These are phyloP conservation scores for Drosophila cardini DNA, from an alignment of 1,140 invertebrate species.

Conservation along the genomic window DNA sequence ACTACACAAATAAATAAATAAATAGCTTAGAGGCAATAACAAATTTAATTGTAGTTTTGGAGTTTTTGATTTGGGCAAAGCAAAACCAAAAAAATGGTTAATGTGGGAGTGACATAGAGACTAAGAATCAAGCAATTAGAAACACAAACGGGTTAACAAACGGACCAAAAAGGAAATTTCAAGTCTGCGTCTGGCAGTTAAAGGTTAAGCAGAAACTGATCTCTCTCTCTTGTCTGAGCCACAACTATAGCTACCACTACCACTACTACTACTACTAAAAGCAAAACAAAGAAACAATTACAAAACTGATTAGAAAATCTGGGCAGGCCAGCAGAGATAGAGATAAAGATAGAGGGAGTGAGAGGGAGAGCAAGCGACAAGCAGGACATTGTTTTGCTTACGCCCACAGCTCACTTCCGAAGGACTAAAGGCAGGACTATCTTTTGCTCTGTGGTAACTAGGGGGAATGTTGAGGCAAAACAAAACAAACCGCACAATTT, in stretches of 20 bases:
- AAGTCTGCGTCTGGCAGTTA: constrained; percentile 65
- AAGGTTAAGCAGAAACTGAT: constrained; percentile 64
- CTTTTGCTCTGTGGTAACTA: constrained; percentile 5
- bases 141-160: constrained; percentile 31
- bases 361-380: constrained; percentile 50
- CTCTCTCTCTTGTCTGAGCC: constrained; percentile 19
- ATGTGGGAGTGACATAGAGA: no score
- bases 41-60: not conserved
- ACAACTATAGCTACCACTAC: constrained; percentile 44
- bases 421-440: constrained; percentile 4
- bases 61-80: not conserved
- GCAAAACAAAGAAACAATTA: constrained; percentile 71
- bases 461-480: constrained; percentile 33
- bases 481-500: constrained; percentile 78
- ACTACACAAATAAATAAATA: constrained; percentile 7
- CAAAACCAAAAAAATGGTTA: not conserved
- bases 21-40: not conserved
- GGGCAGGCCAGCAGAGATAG: constrained; percentile 22
- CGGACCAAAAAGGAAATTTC: not conserved
- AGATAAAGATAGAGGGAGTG: constrained; percentile 6
- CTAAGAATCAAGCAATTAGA: constrained; percentile 45
- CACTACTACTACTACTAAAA: constrained; percentile 23
- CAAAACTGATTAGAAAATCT: constrained; percentile 83
- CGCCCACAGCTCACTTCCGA: constrained; percentile 49
- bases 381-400: constrained; percentile 69